These are phyloP conservation scores for Cyclina sinensis DNA, from an alignment of 1,140 invertebrate species.

Conservation along the genomic window DNA sequence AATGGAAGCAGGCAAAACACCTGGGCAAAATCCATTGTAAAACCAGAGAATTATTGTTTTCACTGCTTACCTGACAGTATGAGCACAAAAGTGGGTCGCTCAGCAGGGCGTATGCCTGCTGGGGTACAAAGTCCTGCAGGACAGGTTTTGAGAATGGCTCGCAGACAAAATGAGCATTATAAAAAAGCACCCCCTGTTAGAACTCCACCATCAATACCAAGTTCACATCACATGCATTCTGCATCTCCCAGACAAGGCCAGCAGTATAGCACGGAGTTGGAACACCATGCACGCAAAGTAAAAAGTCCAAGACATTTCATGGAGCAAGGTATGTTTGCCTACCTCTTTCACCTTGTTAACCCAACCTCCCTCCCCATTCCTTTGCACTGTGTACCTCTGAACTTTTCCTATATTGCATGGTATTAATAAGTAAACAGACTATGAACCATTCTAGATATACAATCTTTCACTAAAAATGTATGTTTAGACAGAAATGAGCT, in stretches of 20 bases:
- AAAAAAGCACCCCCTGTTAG: constrained; percentile 77
- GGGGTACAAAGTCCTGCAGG: constrained; percentile 68
- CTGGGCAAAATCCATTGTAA: constrained; percentile 69
- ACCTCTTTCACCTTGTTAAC: neutral
- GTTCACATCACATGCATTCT: constrained; percentile 66
- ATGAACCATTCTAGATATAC: too few relatives aligned
- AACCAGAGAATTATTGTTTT: constrained; percentile 76
- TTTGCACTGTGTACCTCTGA: neutral
- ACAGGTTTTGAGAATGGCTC: constrained; percentile 76
- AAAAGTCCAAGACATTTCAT: constrained; percentile 81
- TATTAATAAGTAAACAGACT: too few relatives aligned
- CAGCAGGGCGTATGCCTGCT: constrained; percentile 80
- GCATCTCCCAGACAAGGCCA: constrained; percentile 68
- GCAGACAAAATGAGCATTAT: constrained; percentile 75
- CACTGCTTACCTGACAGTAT: constrained; percentile 74
- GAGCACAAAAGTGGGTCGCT: constrained; percentile 78
- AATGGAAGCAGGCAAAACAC: neutral
- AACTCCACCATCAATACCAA: constrained; percentile 83
- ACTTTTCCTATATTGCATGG: too few relatives aligned
- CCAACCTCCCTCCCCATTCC: neutral
- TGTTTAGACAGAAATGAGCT: too few relatives aligned
- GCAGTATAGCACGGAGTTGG: constrained; percentile 77
- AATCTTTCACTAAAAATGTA: too few relatives aligned
- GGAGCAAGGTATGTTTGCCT: constrained; percentile 78
- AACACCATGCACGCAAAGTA: constrained; percentile 80